Evolutionary conservation across 2,888 invertebrate genomes (phyloP), one percentile per base, ranked within the genome.

Genomic region (Eremobia ochroleuca): DNA sequence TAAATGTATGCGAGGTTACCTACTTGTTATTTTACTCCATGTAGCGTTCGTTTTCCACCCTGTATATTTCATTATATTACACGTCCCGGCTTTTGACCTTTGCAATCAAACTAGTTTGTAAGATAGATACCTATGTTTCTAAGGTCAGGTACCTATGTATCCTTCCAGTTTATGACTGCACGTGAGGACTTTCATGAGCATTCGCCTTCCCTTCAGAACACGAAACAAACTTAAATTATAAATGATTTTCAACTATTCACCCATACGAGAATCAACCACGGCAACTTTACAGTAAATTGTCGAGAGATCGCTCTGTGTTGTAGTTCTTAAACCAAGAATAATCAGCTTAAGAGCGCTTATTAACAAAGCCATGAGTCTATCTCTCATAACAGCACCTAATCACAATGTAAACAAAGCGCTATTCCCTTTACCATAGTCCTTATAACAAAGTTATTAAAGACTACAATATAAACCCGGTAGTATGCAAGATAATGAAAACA

Each of bases 401-500:
- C 79, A 86, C 52, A 84, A 70, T 75, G 74, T 67, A 85, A 85
- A 85, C 81, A 85, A 37, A 40, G 28, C 6, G 21, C 34, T 61
- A n/a, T 62, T 73, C 37, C 28, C 37, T 31, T 75, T 55, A 83
- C 69, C 49, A 46, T 68, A 65, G 11, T 67, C 76, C 76, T 73
- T 77, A 82, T 75, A 13, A 0, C 3, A 15, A 1, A 31, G 37
- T 18, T 25, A 13, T 75, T 75, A 86, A 76, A 52, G 66, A 15
- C 73, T 68, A 76, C 49, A 70, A 55, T 79, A 25, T 74, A 52
- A 43, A 73, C 74, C 49, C 73, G 69, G 73, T 84, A 86, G 72
- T 82, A 58, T 59, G 64, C 13, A 31, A 73, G 86, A 85, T 85
- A 81, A 86, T 86, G 74, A 62, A 80, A 86, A 86, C 77, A 85